Percentiles rank a stretch among this genome's conserved stretches.
These are phyloP conservation scores for Limnephilus auricula DNA, from an alignment of 2,888 invertebrate genomes.

Conservation along the genomic window DNA sequence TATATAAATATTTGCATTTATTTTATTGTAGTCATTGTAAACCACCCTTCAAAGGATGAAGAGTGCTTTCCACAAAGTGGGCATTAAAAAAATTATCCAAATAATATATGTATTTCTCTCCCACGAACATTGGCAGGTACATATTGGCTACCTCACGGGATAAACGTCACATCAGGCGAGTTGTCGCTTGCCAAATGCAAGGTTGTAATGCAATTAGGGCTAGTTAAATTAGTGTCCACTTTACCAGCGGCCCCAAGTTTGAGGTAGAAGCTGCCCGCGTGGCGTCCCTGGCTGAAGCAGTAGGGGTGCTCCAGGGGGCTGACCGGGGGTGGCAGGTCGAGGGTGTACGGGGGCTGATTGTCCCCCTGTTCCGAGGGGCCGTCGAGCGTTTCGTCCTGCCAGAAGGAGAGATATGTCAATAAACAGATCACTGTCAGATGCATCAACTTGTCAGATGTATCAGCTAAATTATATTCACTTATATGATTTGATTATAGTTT, in stretches of 20 bases:
- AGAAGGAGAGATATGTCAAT: not conserved
- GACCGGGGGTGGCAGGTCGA: constrained; percentile 72
- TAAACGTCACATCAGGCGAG: not conserved
- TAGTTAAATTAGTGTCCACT: constrained; percentile 51
- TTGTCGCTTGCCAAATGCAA: not conserved
- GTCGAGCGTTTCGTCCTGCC: not conserved
- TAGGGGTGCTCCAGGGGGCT: constrained; percentile 78
- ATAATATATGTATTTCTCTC: not conserved
- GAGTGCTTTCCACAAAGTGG: too few species aligned
- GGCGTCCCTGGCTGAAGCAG: constrained; percentile 83
- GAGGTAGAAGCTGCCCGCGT: constrained; percentile 85
- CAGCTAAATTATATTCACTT: too few species aligned
- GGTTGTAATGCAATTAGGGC: constrained; percentile 38
- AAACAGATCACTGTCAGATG: not conserved
- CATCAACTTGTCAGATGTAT: too few species aligned
- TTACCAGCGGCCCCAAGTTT: constrained; percentile 86
- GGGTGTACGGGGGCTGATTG: not conserved
- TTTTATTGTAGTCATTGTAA: too few species aligned
- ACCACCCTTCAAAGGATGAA: too few species aligned
- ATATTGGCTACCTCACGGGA: not conserved
- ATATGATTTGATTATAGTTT: too few species aligned
- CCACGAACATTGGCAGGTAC: not conserved
- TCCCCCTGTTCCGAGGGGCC: not conserved
- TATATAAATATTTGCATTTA: too few species aligned
- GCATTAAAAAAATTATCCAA: too few species aligned